Percentiles rank a stretch among this genome's conserved stretches.
phyloP scores from a whole-genome alignment of 2,797 vertebrate species.

The Babyrousa celebensis region DNA sequence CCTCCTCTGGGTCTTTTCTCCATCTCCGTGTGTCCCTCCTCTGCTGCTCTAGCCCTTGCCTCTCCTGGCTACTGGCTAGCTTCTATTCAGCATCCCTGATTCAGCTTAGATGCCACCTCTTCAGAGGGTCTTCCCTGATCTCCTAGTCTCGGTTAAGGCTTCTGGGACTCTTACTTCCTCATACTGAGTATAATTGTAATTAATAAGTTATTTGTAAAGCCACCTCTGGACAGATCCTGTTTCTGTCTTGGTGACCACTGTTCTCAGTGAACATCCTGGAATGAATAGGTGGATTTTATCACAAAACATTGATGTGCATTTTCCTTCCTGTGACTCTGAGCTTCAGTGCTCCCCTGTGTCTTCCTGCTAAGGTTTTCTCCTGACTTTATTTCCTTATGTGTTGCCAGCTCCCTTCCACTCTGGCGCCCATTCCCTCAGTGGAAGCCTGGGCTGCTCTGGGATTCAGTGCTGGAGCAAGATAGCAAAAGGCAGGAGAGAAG shows the following conservation, averaged over 20 bases:
- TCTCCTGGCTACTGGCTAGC: not conserved
- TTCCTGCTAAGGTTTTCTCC: not conserved
- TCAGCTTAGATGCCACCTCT: not conserved
- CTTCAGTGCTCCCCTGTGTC: not conserved
- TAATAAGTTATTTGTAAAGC: not conserved
- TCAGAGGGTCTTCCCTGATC: not conserved
- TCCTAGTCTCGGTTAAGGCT: not conserved
- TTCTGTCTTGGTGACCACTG: not conserved
- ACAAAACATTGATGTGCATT: accelerated
- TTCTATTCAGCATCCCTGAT: not conserved
- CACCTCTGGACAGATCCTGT: not conserved
- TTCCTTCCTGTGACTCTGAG: not conserved
- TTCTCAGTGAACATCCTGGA: not conserved
- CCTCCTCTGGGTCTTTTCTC: not conserved
- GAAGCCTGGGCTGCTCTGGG: not conserved
- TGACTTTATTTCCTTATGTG: not conserved
- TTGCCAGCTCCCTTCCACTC: not conserved
- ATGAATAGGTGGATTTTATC: not conserved
- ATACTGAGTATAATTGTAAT: accelerated
- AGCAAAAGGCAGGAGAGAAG: not conserved
- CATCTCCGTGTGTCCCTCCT: accelerated
- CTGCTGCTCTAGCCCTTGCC: accelerated
- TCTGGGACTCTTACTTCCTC: not conserved
- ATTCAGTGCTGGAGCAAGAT: not conserved
- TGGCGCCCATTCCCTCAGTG: not conserved